phyloP scores from a whole-genome alignment of 92 coral and sea anemone genomes.

The Parazoanthus atlanticus region DNA sequence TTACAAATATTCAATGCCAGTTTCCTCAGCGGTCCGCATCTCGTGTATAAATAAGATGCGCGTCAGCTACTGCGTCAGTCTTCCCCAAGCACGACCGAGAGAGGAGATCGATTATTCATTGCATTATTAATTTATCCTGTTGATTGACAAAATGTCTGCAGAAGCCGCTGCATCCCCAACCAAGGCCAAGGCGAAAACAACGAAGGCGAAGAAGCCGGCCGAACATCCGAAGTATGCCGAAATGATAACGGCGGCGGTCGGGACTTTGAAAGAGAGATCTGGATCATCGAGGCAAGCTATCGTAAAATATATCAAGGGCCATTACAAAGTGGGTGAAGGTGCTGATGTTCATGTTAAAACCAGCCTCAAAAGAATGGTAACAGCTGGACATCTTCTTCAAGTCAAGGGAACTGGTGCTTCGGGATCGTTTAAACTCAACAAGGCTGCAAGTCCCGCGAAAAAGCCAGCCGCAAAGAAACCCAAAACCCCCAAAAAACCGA shows the following conservation, averaged over 20 bases:
- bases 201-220: constrained; percentile 66
- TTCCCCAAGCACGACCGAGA: constrained; percentile 98
- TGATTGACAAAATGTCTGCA: constrained; percentile 87
- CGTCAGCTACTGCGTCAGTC: constrained; percentile 92
- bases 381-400: constrained; percentile 5
- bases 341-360: not conserved
- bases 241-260: constrained; percentile 32
- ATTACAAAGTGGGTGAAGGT: constrained; percentile 36
- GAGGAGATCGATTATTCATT: constrained; percentile 66
- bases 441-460: not conserved
- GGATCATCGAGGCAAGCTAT: constrained; percentile 56
- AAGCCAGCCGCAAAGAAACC: not conserved
- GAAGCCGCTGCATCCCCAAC: constrained; percentile 44
- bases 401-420: constrained; percentile 50
- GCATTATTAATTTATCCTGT: constrained; percentile 65
- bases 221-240: constrained; percentile 53
- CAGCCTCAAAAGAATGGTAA: not conserved
- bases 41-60: constrained; percentile 90
- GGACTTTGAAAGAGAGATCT: constrained; percentile 33
- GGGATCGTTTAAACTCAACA: constrained; percentile 43
- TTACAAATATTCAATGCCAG: constrained; percentile 75
- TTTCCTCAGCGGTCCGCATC: constrained; percentile 99
- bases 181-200: constrained; percentile 46
- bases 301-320: constrained; percentile 35
- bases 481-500: not conserved